phyloP scores from a whole-genome alignment of 2,888 invertebrate genomes.

The Gryllus longicercus region DNA sequence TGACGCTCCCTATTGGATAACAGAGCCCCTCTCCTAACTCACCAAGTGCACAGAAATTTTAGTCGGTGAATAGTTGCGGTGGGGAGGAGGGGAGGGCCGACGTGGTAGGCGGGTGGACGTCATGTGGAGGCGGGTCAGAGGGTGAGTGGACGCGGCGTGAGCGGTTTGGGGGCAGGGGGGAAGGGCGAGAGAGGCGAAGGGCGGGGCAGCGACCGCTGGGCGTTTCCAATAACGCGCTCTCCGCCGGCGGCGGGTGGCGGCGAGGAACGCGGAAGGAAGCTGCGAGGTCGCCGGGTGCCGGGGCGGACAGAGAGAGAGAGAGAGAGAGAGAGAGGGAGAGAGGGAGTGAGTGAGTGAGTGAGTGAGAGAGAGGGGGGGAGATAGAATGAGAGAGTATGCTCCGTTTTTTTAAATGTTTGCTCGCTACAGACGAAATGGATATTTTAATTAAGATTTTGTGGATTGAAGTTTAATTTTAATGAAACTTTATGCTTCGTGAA shows the following conservation, averaged over 20 bases:
- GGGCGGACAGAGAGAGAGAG: too few species aligned
- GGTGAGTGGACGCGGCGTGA: not conserved
- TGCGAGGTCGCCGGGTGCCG: too few species aligned
- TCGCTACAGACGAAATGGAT: slow-evolving; percentile 4
- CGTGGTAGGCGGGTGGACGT: too few species aligned
- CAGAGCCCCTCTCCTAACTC: too few species aligned
- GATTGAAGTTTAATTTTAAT: slow-evolving; percentile 17
- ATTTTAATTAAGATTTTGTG: slow-evolving; percentile 17
- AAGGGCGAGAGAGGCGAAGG: not conserved
- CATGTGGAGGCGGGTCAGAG: not conserved
- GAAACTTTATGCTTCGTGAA: slow-evolving; percentile 17
- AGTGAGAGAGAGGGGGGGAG: not conserved
- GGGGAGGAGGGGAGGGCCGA: too few species aligned
- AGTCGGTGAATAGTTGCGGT: too few species aligned
- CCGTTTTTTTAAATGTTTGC: slow-evolving; percentile 17
- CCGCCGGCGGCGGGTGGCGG: too few species aligned
- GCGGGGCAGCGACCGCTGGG: not conserved
- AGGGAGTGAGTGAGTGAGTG: too few species aligned
- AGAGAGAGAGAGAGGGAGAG: not conserved
- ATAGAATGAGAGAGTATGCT: not conserved
- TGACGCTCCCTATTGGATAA: too few species aligned
- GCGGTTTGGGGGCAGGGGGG: not conserved
- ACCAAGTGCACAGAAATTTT: too few species aligned
- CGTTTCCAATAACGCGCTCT: slow-evolving; percentile 1
- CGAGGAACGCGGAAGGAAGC: too few species aligned